Base-by-base conservation (phyloP, 2,797 vertebrate species). In the Malurus splendens region DNA sequence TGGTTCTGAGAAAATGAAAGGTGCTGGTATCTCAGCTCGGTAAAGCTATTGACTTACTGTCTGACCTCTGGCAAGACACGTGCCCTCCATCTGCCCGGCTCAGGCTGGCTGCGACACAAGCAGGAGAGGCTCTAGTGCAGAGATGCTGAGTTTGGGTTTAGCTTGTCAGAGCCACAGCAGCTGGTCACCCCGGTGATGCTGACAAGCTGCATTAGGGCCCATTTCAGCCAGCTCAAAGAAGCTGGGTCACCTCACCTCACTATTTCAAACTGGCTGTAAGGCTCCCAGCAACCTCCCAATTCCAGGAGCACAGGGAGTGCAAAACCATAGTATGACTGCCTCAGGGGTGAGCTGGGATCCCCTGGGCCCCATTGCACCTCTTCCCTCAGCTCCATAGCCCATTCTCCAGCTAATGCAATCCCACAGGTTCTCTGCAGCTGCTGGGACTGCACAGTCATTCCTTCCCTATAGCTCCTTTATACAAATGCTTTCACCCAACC, bases 11-110 rank as follows among this genome's bases (percentile, higher is more conserved):
- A 81, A 89, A 93, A 95, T 73, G 47, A 93, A 64, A 93, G 42
- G n/a, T 87, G 56, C 70, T 10, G 0, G 50, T 73, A 75, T 84
- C 80, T 81, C 50, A 81, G 73, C 73, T 91, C 87, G 89, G 82
- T 89, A 72, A 90, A 87, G 74, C 50, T 93, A 89, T 79, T 93
- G 85, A 94, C 93, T 93, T 92, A n/a, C 90, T 87, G 79, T 86
- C 90, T 94, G 93, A 94, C 90, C 94, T 82, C 89, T 74, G 70
- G 85, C 77, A 81, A 93, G 90, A 86, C 45, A 42, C 1, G 0
- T 87, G 89, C 86, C 87, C 87, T 94, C 90, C 87, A 92, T 90
- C 93, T 94, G 92, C 90, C 87, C 19, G 0, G 10, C 70, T 79
- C 87, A 27, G 70, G 44, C 78, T 80, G 76, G 38, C 77, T 86